These are phyloP conservation scores for Schizothorax lantsangensis DNA, from an alignment of 2,797 vertebrate genomes.

Conservation along the genomic window DNA sequence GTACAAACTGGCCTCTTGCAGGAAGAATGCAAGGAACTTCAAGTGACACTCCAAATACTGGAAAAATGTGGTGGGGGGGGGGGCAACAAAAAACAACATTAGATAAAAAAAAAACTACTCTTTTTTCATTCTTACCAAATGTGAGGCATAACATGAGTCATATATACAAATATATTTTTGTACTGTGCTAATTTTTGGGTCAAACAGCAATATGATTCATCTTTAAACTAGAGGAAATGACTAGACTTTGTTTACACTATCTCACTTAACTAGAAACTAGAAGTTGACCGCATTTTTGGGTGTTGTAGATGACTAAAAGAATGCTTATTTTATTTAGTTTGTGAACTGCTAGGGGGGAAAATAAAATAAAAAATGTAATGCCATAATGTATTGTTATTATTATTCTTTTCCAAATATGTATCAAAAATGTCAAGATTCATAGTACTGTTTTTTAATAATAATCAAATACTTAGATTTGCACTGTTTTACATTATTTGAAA, in stretches of 20 bases:
- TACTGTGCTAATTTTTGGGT: background rate
- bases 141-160: background rate
- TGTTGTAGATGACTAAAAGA: background rate
- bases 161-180: background rate
- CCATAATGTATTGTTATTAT: background rate
- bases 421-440: background rate
- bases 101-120: background rate
- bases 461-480: background rate
- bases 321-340: background rate
- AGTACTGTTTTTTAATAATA: background rate
- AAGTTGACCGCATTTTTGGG: background rate
- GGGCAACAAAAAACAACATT: background rate
- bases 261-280: background rate
- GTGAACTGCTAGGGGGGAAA: background rate
- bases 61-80: slow-evolving; percentile 45
- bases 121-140: background rate
- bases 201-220: slow-evolving; percentile 11
- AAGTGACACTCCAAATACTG: slow-evolving; percentile 98
- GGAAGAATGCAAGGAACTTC: slow-evolving; percentile 99
- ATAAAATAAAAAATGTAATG: background rate
- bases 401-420: background rate
- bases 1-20: slow-evolving; percentile 98
- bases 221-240: background rate
- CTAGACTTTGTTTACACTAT: background rate
- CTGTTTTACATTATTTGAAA: background rate